These are phyloP conservation scores for Nematolebias whitei DNA, from an alignment of 2,113 vertebrate species.

Conservation along the genomic window DNA sequence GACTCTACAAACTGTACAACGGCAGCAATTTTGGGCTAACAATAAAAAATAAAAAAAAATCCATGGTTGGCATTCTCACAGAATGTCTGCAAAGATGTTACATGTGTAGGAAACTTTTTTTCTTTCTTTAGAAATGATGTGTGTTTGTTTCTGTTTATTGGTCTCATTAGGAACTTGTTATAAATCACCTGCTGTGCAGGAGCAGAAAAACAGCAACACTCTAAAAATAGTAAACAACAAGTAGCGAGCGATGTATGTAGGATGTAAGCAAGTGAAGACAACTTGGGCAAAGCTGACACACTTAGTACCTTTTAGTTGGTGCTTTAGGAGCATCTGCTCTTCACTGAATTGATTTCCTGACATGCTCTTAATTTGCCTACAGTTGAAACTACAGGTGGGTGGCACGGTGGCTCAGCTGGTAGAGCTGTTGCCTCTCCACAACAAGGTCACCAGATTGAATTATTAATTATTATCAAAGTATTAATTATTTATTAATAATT, in stretches of 20 bases:
- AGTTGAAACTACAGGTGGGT: slow-evolving; percentile 30
- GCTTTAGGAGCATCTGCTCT: slow-evolving; percentile 24
- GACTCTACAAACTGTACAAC: too few relatives aligned
- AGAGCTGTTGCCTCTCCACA: too few relatives aligned
- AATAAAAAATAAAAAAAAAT: too few relatives aligned
- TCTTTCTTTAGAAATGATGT: background rate
- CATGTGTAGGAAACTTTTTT: background rate
- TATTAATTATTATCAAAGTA: too few relatives aligned
- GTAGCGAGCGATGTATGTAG: background rate
- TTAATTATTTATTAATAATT: too few relatives aligned
- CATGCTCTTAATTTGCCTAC: slow-evolving; percentile 23
- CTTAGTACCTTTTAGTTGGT: slow-evolving; percentile 25
- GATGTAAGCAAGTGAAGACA: slow-evolving; percentile 10
- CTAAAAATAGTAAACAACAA: slow-evolving; percentile 4
- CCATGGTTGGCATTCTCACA: too few relatives aligned
- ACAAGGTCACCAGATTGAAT: too few relatives aligned
- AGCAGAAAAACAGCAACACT: background rate
- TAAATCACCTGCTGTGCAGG: background rate
- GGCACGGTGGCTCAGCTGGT: too few relatives aligned
- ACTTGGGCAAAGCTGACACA: slow-evolving; percentile 18
- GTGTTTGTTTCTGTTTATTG: background rate
- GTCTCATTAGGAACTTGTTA: slow-evolving; percentile 2
- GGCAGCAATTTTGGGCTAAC: too few relatives aligned
- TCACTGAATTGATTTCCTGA: slow-evolving; percentile 45
- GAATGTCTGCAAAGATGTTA: too few relatives aligned